These are phyloP conservation scores for Montipora efflorescens DNA, from an alignment of 64 coral and sea anemone genomes.

Conservation along the genomic window DNA sequence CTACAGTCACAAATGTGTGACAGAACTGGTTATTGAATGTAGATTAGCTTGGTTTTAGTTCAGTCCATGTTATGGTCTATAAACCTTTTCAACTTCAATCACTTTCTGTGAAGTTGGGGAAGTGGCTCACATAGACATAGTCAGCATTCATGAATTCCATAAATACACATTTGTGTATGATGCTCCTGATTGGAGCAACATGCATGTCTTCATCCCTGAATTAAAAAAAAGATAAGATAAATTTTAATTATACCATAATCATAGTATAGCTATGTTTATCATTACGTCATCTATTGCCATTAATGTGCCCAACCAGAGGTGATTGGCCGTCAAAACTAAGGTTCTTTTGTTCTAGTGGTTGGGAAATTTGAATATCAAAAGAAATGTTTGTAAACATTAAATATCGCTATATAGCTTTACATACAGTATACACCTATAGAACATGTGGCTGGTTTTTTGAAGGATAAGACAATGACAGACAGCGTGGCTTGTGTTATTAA, in stretches of 20 bases:
- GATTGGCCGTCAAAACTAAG: background rate
- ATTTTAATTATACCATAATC: background rate
- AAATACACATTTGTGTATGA: constrained; percentile 36
- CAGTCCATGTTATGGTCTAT: background rate
- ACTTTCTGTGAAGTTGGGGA: constrained; percentile 26
- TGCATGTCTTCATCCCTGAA: background rate
- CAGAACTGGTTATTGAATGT: background rate
- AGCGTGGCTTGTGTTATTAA: background rate
- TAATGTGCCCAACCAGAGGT: background rate
- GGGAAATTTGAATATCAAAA: background rate
- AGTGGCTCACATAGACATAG: constrained; percentile 33
- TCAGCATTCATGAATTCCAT: constrained; percentile 21
- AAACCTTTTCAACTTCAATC: constrained; percentile 16
- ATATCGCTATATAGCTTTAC: background rate
- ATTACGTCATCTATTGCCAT: background rate
- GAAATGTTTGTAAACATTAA: background rate
- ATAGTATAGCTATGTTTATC: background rate
- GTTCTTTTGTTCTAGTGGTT: background rate
- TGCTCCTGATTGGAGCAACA: constrained; percentile 21
- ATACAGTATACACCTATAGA: background rate
- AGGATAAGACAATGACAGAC: background rate
- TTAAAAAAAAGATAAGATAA: background rate
- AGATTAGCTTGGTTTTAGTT: background rate
- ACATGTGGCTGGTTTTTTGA: background rate
- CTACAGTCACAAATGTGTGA: background rate